Base-by-base conservation (phyloP, 23 tunicate genomes). In the Pegea sp. region DNA sequence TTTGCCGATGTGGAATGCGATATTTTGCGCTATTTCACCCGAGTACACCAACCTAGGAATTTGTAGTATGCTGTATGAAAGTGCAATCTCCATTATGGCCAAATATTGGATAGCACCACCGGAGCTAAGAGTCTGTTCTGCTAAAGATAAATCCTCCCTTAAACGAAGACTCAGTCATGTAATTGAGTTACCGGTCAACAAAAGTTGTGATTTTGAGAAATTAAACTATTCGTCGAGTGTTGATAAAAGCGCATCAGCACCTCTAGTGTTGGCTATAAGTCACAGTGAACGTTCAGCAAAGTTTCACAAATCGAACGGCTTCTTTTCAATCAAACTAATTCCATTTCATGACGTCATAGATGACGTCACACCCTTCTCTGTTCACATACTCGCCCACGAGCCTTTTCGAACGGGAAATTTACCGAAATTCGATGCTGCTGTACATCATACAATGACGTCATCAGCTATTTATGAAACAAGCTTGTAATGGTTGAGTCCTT, bases 391-490 rank as follows among this genome's bases (percentile, higher is more conserved):
- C 3, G 59, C 51, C 19, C 64, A 63, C 24, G 79, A 72, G 32
- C 79, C 79, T 16, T 72, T 72, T 57, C 38, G 56, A 31, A 70
- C 77, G n/a, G 77, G 77, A n/a, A n/a, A n/a, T n/a, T n/a, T n/a
- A n/a, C n/a, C n/a, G n/a, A n/a, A n/a, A n/a, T n/a, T n/a, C n/a
- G n/a, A n/a, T n/a, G n/a, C n/a, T n/a, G n/a, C n/a, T n/a, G n/a
- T n/a, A n/a, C n/a, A n/a, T n/a, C n/a, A n/a, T n/a, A n/a, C n/a
- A n/a, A n/a, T n/a, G n/a, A n/a, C n/a, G n/a, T n/a, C n/a, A n/a
- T n/a, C n/a, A n/a, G n/a, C n/a, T n/a, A n/a, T n/a, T n/a, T n/a
- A n/a, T n/a, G n/a, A n/a, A n/a, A n/a, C n/a, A n/a, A n/a, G n/a
- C n/a, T n/a, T n/a, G n/a, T n/a, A n/a, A n/a, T n/a, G n/a, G n/a